Percentiles rank a stretch among this genome's conserved stretches.
phyloP scores from a whole-genome alignment of 2,888 invertebrate genomes.

The Caenorhabditis wallacei region DNA sequence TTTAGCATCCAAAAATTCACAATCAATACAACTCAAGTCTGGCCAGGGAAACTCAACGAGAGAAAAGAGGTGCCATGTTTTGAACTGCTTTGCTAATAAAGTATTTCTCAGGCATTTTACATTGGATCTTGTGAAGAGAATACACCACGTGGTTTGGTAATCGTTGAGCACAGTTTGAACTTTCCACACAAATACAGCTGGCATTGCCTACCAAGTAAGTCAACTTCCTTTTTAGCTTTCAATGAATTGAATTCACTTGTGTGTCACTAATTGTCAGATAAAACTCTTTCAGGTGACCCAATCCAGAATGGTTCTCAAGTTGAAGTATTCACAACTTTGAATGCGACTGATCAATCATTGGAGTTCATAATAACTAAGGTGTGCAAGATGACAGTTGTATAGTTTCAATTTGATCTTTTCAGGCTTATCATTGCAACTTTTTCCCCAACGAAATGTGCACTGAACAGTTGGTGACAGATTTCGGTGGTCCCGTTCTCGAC shows the following conservation, averaged over 20 bases:
- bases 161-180: background rate
- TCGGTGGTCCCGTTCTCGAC: conserved; percentile 33
- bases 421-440: background rate
- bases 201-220: conserved; percentile 29
- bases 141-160: conserved; percentile 13
- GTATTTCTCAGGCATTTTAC: conserved; percentile 20
- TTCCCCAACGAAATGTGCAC: conserved; percentile 5
- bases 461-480: background rate
- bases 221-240: no score
- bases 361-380: conserved; percentile 1
- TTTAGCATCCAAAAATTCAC: conserved; percentile 28
- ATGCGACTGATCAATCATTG: background rate
- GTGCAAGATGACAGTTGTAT: background rate
- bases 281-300: background rate
- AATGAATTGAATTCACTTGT: background rate
- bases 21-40: background rate
- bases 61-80: background rate
- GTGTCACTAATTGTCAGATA: no score
- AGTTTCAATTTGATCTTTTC: background rate
- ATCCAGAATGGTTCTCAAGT: background rate
- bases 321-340: background rate
- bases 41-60: conserved; percentile 3
- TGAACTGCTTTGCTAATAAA: background rate
- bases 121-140: conserved; percentile 35
- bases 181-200: background rate